phyloP scores from a whole-genome alignment of 2,888 invertebrate species.

The Auanema sp. region DNA sequence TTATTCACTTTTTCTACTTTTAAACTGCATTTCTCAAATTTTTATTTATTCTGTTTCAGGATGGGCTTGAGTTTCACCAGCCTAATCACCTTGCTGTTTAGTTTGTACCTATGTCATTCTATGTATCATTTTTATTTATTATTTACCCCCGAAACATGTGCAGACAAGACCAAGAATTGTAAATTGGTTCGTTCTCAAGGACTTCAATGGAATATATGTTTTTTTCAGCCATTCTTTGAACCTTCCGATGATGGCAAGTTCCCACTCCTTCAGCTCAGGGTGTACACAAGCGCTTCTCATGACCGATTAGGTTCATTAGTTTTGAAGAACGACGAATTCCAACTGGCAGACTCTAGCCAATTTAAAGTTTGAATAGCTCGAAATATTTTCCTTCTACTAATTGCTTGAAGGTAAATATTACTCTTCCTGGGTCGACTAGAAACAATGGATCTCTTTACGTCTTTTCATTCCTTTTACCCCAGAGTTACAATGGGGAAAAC shows the following conservation, averaged over 20 bases:
- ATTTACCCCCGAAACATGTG: constrained; percentile 63
- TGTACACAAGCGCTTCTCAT: constrained; percentile 37
- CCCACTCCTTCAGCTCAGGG: constrained; percentile 47
- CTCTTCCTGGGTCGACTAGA: constrained; percentile 76
- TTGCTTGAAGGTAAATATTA: constrained; percentile 69
- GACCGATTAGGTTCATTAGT: constrained; percentile 28
- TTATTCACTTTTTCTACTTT: background rate
- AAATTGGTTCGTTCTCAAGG: constrained; percentile 22
- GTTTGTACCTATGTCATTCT: constrained; percentile 67
- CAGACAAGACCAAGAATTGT: constrained; percentile 17
- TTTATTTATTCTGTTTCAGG: constrained; percentile 14
- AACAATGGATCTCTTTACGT: constrained; percentile 83
- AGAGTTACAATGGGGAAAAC: constrained; percentile 35
- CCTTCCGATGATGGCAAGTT: constrained; percentile 31
- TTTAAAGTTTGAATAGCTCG: constrained; percentile 12
- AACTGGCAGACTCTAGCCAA: constrained; percentile 23
- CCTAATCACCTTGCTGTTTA: constrained; percentile 65
- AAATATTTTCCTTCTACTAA: too few species aligned
- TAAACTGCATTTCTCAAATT: background rate
- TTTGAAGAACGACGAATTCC: constrained; percentile 27
- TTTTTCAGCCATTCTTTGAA: constrained; percentile 35
- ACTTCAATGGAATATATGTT: background rate
- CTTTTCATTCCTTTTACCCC: constrained; percentile 75
- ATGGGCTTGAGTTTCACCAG: constrained; percentile 39
- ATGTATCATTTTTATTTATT: constrained; percentile 67